phyloP scores from a whole-genome alignment of 1,140 invertebrate species.

The Neelides sp. region DNA sequence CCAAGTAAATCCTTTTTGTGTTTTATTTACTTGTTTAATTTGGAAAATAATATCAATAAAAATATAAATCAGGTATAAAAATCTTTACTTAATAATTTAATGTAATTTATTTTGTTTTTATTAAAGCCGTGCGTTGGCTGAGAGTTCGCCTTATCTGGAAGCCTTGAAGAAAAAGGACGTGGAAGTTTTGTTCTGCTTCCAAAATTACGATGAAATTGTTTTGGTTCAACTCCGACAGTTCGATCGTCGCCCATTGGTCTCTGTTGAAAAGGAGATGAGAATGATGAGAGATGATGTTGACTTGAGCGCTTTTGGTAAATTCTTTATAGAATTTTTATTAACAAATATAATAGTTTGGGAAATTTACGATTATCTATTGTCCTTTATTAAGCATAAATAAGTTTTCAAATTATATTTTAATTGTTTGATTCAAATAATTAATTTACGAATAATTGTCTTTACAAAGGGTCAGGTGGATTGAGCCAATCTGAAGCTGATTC shows the following conservation, averaged over 20 bases:
- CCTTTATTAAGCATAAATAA: slow-evolving; percentile 15
- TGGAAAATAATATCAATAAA: too few species aligned
- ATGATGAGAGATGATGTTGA: slow-evolving; percentile 50
- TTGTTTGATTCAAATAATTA: slow-evolving; percentile 2
- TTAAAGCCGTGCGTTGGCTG: slow-evolving; percentile 71
- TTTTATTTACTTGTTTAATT: slow-evolving; percentile 1
- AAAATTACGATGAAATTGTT: slow-evolving; percentile 89
- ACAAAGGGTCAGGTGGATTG: slow-evolving; percentile 51
- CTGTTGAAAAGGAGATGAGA: slow-evolving; percentile 88
- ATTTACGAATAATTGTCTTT: slow-evolving; percentile 13
- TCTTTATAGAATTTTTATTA: too few species aligned
- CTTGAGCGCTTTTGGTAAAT: slow-evolving; percentile 41
- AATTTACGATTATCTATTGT: slow-evolving; percentile 1
- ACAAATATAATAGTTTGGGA: background rate
- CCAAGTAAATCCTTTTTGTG: slow-evolving; percentile 50
- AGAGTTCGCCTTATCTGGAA: slow-evolving; percentile 89
- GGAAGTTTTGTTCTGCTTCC: slow-evolving; percentile 90
- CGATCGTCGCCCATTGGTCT: slow-evolving; percentile 61
- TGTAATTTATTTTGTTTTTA: slow-evolving; percentile 20
- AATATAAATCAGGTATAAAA: too few species aligned
- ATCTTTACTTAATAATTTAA: slow-evolving; percentile 9
- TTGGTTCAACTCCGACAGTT: slow-evolving; percentile 79
- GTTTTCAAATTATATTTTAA: background rate
- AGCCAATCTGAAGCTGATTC: slow-evolving; percentile 57
- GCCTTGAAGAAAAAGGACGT: slow-evolving; percentile 71